Evolutionary conservation across 2,888 invertebrate species (phyloP), one percentile per base, ranked within the genome.

Genomic region (Archaeoteleia sp.): DNA sequence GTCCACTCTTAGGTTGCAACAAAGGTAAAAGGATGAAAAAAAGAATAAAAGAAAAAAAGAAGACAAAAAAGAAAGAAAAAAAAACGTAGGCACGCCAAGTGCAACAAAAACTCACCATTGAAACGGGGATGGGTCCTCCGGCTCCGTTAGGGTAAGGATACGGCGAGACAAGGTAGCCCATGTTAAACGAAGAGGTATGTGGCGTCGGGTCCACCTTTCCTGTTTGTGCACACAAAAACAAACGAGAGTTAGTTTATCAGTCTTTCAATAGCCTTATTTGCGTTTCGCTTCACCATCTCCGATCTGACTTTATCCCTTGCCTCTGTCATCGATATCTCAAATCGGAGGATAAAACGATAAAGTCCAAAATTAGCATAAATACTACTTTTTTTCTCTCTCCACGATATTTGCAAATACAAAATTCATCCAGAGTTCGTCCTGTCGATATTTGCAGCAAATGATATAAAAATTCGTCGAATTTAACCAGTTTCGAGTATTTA

Each of bases 151-250:
- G 91, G 89, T 95, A 95, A 75, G 94, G 91, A 87, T 95, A 95
- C 63, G 95, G 95, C 73, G 95, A 92, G 86, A 95, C 93, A 86
- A 95, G 91, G 89, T 95, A 95, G 83, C 95, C 95, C 94, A 95
- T 95, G 89, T 95, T 95, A 90, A 95, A 95, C 75, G 90, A 89
- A 74, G 92, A 90, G 78, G 93, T 91, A 85, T 93, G 93, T 70
- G 92, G 91, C 81, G 92, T 91, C 69, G 91, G 91, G 83, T 93
- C 93, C 87, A 93, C 91, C 89, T 93, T 93, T 88, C 92, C 93
- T 93, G 88, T 27, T 88, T 45, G 37, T 5, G 29, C 23, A 63
- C 55, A 65, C 49, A 62, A 66, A 62, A 61, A 40, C 51, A 29
- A 39, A 39, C 14, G 17, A 9, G 25, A 40, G 54, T 60, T 57